Evolutionary conservation across 2,113 vertebrate genomes (phyloP).

Genomic region (Casuarius casuarius): DNA sequence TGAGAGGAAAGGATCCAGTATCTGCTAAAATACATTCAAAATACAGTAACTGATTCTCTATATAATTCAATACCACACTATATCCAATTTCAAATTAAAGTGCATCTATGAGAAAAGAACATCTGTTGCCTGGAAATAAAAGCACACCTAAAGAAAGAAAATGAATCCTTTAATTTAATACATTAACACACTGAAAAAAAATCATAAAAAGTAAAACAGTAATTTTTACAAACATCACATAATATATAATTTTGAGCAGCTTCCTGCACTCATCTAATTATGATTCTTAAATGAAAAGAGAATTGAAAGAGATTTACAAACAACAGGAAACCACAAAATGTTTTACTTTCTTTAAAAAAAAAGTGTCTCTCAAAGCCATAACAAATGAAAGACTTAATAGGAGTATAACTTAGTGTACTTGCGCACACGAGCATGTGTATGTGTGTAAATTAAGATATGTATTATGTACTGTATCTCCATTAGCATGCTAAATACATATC

Average conservation of each 20-base stretch:
- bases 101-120: background rate
- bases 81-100: background rate
- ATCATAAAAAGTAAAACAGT: background rate
- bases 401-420: background rate
- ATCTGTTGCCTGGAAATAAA: background rate
- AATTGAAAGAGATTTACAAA: background rate
- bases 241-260: background rate
- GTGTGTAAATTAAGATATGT: background rate
- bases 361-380: background rate
- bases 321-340: background rate
- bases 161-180: background rate
- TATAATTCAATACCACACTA: background rate
- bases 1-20: background rate
- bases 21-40: background rate
- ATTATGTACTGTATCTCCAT: background rate
- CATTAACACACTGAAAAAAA: background rate
- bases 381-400: background rate
- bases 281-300: background rate
- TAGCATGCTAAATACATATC: background rate
- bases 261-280: background rate
- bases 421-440: background rate
- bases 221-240: background rate
- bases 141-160: background rate
- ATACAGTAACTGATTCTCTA: background rate
- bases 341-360: background rate